These are phyloP conservation scores for Clytia hemisphaerica DNA, from an alignment of 30 jellyfish, hydroid and myxozoan species.

Conservation along the genomic window DNA sequence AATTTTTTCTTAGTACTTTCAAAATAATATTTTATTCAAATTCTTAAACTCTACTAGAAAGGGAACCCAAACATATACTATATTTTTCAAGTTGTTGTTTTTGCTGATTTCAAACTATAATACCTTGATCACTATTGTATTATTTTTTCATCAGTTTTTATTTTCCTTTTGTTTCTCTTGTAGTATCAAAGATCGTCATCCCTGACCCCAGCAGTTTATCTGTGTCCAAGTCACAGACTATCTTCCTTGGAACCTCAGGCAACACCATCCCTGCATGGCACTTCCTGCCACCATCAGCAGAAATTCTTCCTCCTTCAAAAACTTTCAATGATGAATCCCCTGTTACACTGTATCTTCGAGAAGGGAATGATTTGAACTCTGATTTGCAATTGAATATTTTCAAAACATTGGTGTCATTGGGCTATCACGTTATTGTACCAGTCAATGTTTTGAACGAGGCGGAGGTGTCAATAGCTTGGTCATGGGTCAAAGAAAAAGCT, in stretches of 20 bases:
- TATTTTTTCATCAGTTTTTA: no score
- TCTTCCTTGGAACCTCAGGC: background rate
- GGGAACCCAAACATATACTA: no score
- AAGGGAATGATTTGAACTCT: background rate
- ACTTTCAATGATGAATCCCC: background rate
- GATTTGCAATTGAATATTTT: background rate
- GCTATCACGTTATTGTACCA: conserved; percentile 22
- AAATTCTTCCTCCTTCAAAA: background rate
- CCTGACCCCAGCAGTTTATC: background rate
- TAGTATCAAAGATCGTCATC: background rate
- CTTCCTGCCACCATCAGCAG: background rate
- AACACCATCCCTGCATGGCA: background rate
- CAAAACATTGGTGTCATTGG: conserved; percentile 4
- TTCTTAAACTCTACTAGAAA: no score
- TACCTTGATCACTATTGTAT: no score
- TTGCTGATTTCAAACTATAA: no score
- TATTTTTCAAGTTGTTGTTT: no score
- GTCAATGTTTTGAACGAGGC: background rate
- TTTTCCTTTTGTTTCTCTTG: no score
- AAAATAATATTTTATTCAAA: no score
- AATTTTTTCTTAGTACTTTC: no score
- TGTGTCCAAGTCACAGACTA: background rate
- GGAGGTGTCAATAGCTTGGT: conserved; percentile 2
- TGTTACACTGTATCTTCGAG: background rate
- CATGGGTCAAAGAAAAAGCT: conserved; percentile 10